Evolutionary conservation across 2,797 vertebrate species (phyloP).

Genomic region (Halcyon smyrnensis): DNA sequence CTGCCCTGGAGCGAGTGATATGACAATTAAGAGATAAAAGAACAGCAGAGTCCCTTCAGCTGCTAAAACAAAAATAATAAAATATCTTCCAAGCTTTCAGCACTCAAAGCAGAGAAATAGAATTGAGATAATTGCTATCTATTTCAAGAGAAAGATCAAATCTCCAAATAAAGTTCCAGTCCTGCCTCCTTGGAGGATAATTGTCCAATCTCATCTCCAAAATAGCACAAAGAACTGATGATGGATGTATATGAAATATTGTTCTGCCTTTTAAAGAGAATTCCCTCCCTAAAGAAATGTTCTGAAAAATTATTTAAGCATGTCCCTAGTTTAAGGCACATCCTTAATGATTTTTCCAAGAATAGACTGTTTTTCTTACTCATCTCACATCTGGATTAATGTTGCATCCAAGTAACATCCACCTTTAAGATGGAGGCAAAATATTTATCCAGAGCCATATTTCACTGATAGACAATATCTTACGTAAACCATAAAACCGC

Average conservation of each 20-base stretch:
- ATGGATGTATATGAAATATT: background rate
- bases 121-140: background rate
- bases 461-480: background rate
- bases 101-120: background rate
- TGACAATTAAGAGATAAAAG: background rate
- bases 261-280: background rate
- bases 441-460: background rate
- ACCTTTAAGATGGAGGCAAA: background rate
- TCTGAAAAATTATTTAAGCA: background rate
- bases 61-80: background rate
- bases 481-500: rapidly evolving
- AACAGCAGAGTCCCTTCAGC: background rate
- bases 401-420: background rate
- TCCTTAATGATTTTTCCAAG: background rate
- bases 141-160: background rate
- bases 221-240: background rate
- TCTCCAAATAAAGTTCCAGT: background rate
- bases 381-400: background rate
- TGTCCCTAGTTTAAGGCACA: background rate
- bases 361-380: background rate
- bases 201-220: background rate
- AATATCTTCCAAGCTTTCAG: background rate
- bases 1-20: background rate
- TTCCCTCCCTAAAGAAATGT: background rate
- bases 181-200: background rate